Evolutionary conservation across 2,888 invertebrate genomes (phyloP).

Genomic region (Phrixothrix hirtus): DNA sequence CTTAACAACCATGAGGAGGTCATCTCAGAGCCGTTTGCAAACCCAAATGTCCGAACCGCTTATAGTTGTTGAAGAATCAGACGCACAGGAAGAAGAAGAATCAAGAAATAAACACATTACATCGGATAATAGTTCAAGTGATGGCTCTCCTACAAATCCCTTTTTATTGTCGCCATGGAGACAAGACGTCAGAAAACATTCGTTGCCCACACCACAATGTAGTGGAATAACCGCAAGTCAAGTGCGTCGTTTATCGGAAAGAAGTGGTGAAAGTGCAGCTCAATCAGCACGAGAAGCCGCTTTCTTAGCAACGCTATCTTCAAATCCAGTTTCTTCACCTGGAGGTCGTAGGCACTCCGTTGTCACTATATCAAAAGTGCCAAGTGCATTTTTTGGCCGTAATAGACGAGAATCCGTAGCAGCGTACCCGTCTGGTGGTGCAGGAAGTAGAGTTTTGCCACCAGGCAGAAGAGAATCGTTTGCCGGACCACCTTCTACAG

Average conservation of each 20-base stretch:
- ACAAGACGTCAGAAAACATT: slow-evolving; percentile 76
- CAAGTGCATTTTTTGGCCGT: slow-evolving; percentile 74
- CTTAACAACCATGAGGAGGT: slow-evolving; percentile 23
- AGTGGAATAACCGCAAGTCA: slow-evolving; percentile 86
- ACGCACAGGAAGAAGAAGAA: slow-evolving; percentile 67
- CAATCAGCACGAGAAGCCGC: slow-evolving; percentile 79
- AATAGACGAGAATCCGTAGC: slow-evolving; percentile 81
- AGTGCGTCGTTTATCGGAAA: slow-evolving; percentile 79
- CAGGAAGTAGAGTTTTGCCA: slow-evolving; percentile 53
- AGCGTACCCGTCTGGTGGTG: slow-evolving; percentile 67
- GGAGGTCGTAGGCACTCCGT: slow-evolving; percentile 84
- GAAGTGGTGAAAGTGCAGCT: slow-evolving; percentile 72
- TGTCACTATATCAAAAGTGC: slow-evolving; percentile 83
- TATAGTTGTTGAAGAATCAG: slow-evolving; percentile 82
- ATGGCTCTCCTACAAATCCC: slow-evolving; percentile 79
- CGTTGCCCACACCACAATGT: slow-evolving; percentile 82
- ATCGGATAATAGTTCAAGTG: slow-evolving; percentile 67
- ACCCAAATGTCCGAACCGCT: slow-evolving; percentile 66
- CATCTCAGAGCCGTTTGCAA: slow-evolving; percentile 58
- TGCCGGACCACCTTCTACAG: slow-evolving; percentile 72
- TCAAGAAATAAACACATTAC: slow-evolving; percentile 54
- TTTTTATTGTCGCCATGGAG: slow-evolving; percentile 82
- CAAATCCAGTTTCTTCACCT: slow-evolving; percentile 71
- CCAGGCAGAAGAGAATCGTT: slow-evolving; percentile 53
- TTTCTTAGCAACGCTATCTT: slow-evolving; percentile 79